phyloP scores from a whole-genome alignment of 1,140 invertebrate species.

The Atta cephalotes region DNA sequence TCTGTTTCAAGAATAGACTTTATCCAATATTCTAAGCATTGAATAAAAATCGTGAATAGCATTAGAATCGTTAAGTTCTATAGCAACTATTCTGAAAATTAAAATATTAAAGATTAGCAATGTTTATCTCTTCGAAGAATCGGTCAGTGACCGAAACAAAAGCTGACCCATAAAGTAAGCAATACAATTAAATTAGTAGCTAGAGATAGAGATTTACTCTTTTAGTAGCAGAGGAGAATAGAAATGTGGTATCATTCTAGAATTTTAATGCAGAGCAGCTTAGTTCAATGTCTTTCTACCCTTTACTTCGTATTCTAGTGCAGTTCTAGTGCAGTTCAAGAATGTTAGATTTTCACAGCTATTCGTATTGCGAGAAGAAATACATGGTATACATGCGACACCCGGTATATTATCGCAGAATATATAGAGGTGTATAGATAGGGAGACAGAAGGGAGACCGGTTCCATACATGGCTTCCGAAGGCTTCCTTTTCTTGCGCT shows the following conservation, averaged over 20 bases:
- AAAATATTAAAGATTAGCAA: background rate
- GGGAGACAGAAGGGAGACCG: slow-evolving; percentile 84
- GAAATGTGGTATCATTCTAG: slow-evolving; percentile 58
- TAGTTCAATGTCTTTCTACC: slow-evolving; percentile 18
- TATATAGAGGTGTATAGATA: slow-evolving; percentile 80
- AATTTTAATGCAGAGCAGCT: slow-evolving; percentile 64
- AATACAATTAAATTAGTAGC: background rate
- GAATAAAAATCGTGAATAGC: background rate
- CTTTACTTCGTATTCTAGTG: background rate
- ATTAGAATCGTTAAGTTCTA: background rate
- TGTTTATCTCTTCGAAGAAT: background rate
- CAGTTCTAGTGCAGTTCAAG: slow-evolving; percentile 5
- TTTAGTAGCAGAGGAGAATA: background rate
- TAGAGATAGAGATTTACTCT: background rate
- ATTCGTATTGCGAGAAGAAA: slow-evolving; percentile 74
- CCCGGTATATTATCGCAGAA: slow-evolving; percentile 83
- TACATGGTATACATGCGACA: slow-evolving; percentile 81
- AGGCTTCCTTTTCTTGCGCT: slow-evolving; percentile 84
- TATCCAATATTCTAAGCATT: slow-evolving; percentile 19
- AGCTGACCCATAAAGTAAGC: background rate
- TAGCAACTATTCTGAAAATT: background rate
- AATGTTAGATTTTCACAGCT: slow-evolving; percentile 64
- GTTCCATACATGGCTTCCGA: slow-evolving; percentile 87
- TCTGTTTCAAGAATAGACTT: slow-evolving; percentile 52
- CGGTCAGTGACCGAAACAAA: background rate